Percentiles rank a stretch among this genome's conserved stretches.
Evolutionary conservation across 1,140 invertebrate genomes (phyloP).

Genomic region (Stegodyphus mimosarum): DNA sequence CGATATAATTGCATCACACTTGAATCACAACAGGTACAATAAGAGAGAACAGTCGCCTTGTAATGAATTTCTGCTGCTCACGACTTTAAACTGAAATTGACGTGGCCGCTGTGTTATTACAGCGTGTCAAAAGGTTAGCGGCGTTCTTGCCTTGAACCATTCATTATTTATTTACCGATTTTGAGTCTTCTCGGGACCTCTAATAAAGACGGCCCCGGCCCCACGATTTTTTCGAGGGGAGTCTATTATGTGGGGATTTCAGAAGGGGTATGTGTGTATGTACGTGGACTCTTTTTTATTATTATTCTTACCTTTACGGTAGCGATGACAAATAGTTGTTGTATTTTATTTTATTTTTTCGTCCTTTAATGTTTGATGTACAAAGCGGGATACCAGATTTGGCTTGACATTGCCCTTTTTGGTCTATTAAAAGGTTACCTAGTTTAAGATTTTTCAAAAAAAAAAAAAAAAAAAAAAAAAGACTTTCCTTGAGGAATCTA

Average conservation of each 20-base stretch:
- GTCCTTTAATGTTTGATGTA: too few relatives aligned
- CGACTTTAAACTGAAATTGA: constrained; percentile 38
- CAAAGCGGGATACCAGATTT: too few relatives aligned
- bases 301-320: constrained; percentile 23
- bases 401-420: too few relatives aligned
- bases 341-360: background rate
- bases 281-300: background rate
- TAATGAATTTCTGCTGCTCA: constrained; percentile 49
- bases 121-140: constrained; percentile 45
- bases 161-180: constrained; percentile 59
- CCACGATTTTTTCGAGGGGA: constrained; percentile 17
- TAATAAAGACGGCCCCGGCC: constrained; percentile 43
- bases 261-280: background rate
- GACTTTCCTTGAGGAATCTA: too few relatives aligned
- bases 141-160: constrained; percentile 21
- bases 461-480: too few relatives aligned
- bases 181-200: constrained; percentile 35
- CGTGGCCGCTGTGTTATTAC: constrained; percentile 47
- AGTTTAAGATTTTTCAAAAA: too few relatives aligned
- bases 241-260: background rate
- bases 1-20: constrained; percentile 48
- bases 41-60: constrained; percentile 33
- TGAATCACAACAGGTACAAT: constrained; percentile 18
- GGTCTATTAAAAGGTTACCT: too few relatives aligned
- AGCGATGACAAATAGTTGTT: constrained; percentile 55